These are phyloP conservation scores for Tiliqua scincoides DNA, from an alignment of 2,113 vertebrate species.

Conservation along the genomic window DNA sequence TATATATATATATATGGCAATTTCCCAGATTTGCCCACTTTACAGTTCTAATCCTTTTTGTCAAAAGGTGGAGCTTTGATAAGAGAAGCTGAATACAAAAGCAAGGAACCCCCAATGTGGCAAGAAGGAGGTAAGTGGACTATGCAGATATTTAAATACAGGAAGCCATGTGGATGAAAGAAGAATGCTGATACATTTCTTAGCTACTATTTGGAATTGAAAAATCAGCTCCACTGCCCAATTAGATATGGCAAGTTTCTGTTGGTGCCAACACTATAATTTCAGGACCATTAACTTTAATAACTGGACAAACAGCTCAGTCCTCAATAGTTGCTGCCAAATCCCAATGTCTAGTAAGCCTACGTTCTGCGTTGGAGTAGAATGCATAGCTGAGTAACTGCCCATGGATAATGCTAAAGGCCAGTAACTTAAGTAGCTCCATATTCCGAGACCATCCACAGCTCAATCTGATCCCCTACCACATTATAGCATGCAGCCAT, in stretches of 20 bases:
- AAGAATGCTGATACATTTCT: constrained; percentile 16
- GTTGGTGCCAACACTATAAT: constrained; percentile 26
- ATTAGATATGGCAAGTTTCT: constrained; percentile 31
- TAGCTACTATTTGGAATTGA: constrained; percentile 28
- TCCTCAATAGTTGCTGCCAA: constrained; percentile 24
- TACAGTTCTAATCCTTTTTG: background rate
- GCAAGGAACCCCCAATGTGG: background rate
- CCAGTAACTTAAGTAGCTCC: constrained; percentile 1
- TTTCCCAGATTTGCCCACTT: background rate
- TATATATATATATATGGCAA: background rate
- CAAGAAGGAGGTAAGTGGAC: background rate
- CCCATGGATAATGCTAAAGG: background rate
- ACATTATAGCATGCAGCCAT: too few species aligned
- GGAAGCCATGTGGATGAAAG: background rate
- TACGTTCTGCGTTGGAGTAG: background rate
- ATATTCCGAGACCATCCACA: background rate
- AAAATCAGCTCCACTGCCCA: constrained; percentile 20
- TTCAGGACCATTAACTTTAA: constrained; percentile 36
- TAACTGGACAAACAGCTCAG: constrained; percentile 27
- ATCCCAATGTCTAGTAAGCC: background rate
- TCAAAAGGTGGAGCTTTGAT: background rate
- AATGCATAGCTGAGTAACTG: constrained; percentile 8
- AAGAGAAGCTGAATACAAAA: background rate
- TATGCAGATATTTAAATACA: background rate
- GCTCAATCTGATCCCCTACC: background rate